Percentiles rank a stretch among this genome's conserved stretches.
These are phyloP conservation scores for Dissostichus mawsoni DNA, from an alignment of 2,113 vertebrate species.

Conservation along the genomic window DNA sequence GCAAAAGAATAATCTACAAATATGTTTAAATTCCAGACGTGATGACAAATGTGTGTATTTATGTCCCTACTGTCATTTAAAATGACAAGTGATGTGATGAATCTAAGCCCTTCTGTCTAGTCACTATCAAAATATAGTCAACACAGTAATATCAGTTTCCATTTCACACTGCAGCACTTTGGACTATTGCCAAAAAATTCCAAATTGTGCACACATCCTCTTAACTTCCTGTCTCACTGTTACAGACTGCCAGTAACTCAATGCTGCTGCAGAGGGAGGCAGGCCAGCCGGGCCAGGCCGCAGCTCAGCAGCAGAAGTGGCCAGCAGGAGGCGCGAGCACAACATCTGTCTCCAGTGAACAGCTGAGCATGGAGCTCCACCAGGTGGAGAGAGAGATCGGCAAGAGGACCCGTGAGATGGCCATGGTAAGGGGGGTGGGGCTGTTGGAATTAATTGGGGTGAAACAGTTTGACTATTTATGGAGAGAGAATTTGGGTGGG, in stretches of 20 bases:
- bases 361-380: slow-evolving; percentile 96
- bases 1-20: background rate
- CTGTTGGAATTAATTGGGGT: background rate
- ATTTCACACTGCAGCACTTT: background rate
- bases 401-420: slow-evolving; percentile 95
- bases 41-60: background rate
- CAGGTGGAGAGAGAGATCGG: slow-evolving; percentile 98
- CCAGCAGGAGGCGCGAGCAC: slow-evolving; percentile 85
- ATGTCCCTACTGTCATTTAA: background rate
- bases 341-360: slow-evolving; percentile 89
- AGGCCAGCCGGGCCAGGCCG: slow-evolving; percentile 80
- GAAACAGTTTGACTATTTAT: background rate
- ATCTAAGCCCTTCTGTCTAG: background rate
- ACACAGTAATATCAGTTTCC: background rate
- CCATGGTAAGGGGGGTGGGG: slow-evolving; percentile 86
- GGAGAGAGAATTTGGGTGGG: background rate
- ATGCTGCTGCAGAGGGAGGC: slow-evolving; percentile 94
- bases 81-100: background rate
- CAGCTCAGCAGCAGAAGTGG: slow-evolving; percentile 86
- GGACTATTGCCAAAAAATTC: slow-evolving; percentile 8
- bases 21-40: background rate
- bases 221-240: slow-evolving; percentile 67
- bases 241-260: slow-evolving; percentile 91
- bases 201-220: slow-evolving; percentile 15
- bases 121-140: background rate